Base-by-base conservation (phyloP, 2,888 invertebrate species). In the Synergus laeviventris region DNA sequence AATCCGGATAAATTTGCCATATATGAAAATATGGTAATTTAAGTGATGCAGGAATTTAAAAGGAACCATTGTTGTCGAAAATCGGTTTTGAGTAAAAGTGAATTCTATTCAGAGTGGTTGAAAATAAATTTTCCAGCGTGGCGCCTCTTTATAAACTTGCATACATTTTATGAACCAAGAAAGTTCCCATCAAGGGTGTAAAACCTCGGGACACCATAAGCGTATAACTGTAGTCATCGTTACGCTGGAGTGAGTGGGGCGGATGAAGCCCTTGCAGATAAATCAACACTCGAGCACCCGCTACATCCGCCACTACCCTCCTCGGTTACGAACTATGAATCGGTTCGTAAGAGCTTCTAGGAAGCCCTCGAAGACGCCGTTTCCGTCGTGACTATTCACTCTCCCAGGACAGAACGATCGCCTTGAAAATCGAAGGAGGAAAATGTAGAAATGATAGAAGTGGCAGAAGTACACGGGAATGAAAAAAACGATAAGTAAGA, bases 361-460 rank as follows among this genome's bases (percentile, higher is more conserved):
- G 73, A 79, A 77, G 75, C 78, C 78, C 76, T 78, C 49, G 75
- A 77, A 78, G 78, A 78, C 78, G 77, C 76, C 78, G 77, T 78
- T 80, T 76, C 80, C 79, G 79, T 81, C 73, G 74, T 75, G 74
- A 77, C 77, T 77, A 78, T 78, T 79, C 76, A 74, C 74, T 66
- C 49, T 42, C 42, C 36, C 73, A 73, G 70, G 74, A 42, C 61
- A 18, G 38, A 24, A 54, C 49, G 70, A 49, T 70, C 36, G 49
- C 49, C 31, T 70, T 70, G 70, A 70, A 70, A 70, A 70, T 70
- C 70, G 49, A 70, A 70, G 31, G 70, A 70, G 70, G 45, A n/a
- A 70, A 31, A 31, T 54, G 38, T 70, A 77, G 74, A 56, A 75
- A 76, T 76, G 74, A 64, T 54, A 59, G 64, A 76, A 74, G 66